Evolutionary conservation across 2,888 invertebrate species (phyloP).

Genomic region (Lymantria dispar): DNA sequence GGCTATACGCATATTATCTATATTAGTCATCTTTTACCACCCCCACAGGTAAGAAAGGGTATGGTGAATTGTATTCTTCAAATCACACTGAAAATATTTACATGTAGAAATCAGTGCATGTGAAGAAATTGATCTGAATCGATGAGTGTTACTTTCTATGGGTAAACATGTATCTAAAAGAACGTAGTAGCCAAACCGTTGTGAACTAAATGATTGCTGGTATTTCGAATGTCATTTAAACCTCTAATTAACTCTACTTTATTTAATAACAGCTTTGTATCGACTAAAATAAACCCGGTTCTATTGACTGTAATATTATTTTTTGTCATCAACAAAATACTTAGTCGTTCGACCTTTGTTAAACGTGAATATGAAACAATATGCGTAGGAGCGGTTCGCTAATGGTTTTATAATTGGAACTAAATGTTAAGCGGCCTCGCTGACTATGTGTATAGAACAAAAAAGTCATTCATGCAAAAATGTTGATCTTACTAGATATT

Average conservation of each 20-base stretch:
- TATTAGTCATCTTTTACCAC: too few species aligned
- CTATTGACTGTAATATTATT: conserved; percentile 43
- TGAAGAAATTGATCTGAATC: too few species aligned
- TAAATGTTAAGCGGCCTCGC: conserved; percentile 27
- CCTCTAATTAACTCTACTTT: conserved; percentile 31
- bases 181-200: not conserved
- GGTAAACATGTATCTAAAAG: too few species aligned
- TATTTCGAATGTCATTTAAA: conserved; percentile 13
- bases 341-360: conserved; percentile 51
- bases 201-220: conserved; percentile 3
- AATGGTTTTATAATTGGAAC: conserved; percentile 68
- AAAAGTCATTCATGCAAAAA: not conserved
- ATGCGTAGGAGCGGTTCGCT: conserved; percentile 47
- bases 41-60: too few species aligned
- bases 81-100: too few species aligned
- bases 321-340: conserved; percentile 46
- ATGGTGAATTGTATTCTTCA: too few species aligned
- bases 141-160: too few species aligned
- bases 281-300: conserved; percentile 41
- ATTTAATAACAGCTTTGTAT: conserved; percentile 33
- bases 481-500: too few species aligned
- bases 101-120: too few species aligned
- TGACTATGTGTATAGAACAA: not conserved
- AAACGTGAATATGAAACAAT: conserved; percentile 49
- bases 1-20: too few species aligned